Evolutionary conservation across 2,888 invertebrate species (phyloP).

Genomic region (Branchipolynoe longqiensis): DNA sequence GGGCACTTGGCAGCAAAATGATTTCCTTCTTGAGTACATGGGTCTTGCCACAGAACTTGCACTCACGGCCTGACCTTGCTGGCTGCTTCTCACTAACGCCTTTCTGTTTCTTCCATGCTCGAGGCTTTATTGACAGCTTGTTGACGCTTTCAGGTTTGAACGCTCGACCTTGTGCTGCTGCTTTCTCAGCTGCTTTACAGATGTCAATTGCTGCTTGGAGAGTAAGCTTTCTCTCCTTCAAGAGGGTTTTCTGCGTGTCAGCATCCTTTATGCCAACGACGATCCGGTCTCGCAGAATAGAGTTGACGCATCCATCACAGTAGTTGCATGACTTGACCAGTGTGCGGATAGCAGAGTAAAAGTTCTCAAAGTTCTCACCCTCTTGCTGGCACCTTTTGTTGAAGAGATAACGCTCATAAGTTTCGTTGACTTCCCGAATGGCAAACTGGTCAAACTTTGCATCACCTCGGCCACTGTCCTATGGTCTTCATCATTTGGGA

Average conservation of each 20-base stretch:
- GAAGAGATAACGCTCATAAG: conserved; percentile 27
- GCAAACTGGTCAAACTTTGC: background rate
- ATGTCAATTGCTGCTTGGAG: background rate
- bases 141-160: background rate
- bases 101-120: background rate
- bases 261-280: background rate
- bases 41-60: background rate
- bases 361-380: background rate
- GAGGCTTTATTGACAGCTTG: background rate
- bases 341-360: background rate
- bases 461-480: no score
- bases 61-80: background rate
- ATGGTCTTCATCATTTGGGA: background rate
- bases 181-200: conserved; percentile 16
- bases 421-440: conserved; percentile 24
- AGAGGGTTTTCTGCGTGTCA: background rate
- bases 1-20: conserved; percentile 26
- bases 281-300: background rate
- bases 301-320: background rate
- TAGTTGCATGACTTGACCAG: background rate
- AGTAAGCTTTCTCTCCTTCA: background rate
- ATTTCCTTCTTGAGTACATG: conserved; percentile 2
- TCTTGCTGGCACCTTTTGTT: background rate
- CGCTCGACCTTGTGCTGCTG: background rate
- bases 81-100: background rate